phyloP scores from a whole-genome alignment of 2,797 vertebrate species.

The Choloepus didactylus region DNA sequence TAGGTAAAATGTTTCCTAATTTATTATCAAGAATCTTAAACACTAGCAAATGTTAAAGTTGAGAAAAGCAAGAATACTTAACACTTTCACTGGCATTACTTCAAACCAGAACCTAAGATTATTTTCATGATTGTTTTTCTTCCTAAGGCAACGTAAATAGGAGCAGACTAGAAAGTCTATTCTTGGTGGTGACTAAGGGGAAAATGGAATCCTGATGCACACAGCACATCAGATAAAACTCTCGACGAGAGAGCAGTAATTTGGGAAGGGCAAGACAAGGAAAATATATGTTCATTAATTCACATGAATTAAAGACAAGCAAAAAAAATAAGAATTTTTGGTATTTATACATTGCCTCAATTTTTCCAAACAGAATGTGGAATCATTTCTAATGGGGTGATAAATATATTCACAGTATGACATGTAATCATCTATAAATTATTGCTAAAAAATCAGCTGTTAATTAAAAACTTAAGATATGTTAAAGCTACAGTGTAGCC shows the following conservation, averaged over 20 bases:
- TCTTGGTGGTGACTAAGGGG: not conserved
- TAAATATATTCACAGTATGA: conserved; percentile 11
- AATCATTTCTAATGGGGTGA: not conserved
- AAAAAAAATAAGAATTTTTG: not conserved
- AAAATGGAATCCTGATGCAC: not conserved
- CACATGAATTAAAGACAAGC: not conserved
- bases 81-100: not conserved
- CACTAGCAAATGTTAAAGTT: not conserved
- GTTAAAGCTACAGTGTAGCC: not conserved
- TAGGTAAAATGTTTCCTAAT: not conserved
- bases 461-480: not conserved
- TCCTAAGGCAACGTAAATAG: not conserved
- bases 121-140: not conserved
- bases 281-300: not conserved
- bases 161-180: not conserved
- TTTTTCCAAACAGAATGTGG: not conserved
- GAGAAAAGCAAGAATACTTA: conserved; percentile 5
- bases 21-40: conserved; percentile 40
- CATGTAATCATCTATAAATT: not conserved
- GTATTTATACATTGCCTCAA: not conserved
- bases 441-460: conserved; percentile 12
- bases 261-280: not conserved
- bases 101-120: conserved; percentile 11
- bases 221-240: not conserved
- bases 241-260: not conserved